Conservation (phyloP, 2,888 invertebrate genomes). For the Leptinotarsa tumamoca region DNA sequence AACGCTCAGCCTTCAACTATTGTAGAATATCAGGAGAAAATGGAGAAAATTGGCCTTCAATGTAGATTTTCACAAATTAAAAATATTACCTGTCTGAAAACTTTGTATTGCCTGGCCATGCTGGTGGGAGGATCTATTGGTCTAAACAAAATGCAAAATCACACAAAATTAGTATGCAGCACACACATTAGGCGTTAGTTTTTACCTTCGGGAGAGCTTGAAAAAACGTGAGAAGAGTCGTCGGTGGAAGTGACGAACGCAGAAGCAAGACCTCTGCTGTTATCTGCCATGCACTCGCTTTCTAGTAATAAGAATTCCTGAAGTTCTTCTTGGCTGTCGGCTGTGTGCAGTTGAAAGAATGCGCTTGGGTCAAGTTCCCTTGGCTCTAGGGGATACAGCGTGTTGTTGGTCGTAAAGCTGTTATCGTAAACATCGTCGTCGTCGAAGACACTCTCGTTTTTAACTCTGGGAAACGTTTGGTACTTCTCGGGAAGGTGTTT, state of each 20-base stretch:
- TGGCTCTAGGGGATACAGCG: constrained; percentile 71
- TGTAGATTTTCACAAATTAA: constrained; percentile 5
- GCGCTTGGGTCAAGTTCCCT: constrained; percentile 71
- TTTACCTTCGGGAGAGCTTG: constrained; percentile 41
- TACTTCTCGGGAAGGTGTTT: constrained; percentile 63
- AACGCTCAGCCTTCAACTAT: no score
- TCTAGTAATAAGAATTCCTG: constrained; percentile 73
- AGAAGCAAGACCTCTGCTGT: constrained; percentile 66
- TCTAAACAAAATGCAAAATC: constrained; percentile 53
- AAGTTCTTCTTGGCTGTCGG: constrained; percentile 73
- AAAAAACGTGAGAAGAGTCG: constrained; percentile 30
- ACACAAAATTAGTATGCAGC: constrained; percentile 51
- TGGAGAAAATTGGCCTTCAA: not conserved
- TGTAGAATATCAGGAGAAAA: not conserved
- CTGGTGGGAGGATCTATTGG: constrained; percentile 51
- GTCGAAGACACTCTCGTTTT: constrained; percentile 61
- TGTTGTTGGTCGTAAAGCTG: constrained; percentile 56
- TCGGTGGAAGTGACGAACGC: constrained; percentile 59
- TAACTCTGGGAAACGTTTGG: constrained; percentile 70
- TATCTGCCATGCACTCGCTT: constrained; percentile 70
- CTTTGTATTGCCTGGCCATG: constrained; percentile 56
- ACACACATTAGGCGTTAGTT: constrained; percentile 45
- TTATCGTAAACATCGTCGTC: constrained; percentile 43
- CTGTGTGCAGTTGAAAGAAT: constrained; percentile 71
- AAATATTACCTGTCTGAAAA: constrained; percentile 50